Base-by-base conservation (phyloP, 1,140 invertebrate species). In the Eciton burchellii region DNA sequence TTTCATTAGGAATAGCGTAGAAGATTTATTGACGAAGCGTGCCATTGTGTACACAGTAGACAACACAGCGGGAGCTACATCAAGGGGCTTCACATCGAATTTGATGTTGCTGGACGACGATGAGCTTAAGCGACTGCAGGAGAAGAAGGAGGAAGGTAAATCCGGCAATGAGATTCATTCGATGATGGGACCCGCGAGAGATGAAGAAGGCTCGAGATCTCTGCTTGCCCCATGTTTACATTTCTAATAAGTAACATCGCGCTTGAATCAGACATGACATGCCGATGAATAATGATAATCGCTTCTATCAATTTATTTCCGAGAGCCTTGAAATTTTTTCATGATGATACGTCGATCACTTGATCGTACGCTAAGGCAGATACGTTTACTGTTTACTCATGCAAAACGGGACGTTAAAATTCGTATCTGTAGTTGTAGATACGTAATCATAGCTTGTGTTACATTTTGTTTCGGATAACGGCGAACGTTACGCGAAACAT, bases 11-110 rank as follows among this genome's bases (percentile, higher is more conserved):
- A 89, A 93, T 41, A 71, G 85, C 1, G 86, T 86, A 52, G 93
- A 94, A 14, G 93, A 94, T 79, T 47, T 94, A 63, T 47, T 94
- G 6, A 93, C 91, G 72, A 91, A 90, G 73, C 92, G 93, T 59
- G 93, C 92, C 19, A 54, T 94, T 4, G 90, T 93, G 83, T 94
- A 94, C 85, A 93, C 92, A 0, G 84, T 92, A 29, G 88, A 93
- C 68, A 92, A 92, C 60, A 72, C 89, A 2, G 19, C 73, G n/a
- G n/a, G n/a, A 71, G 83, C 73, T 16, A 83, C 89, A n/a, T n/a
- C n/a, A 0, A 89, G 91, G 9, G 82, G 83, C 19, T 87, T 93
- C 8, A 72, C 83, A 0, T 90, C 63, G 0, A 89, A 85, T 21
- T 87, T 91, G 0, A 89, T 93, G 56, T 79, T 94, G 52, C 29